Base-by-base conservation (phyloP, 1,140 invertebrate genomes). In the Bombus waltoni region DNA sequence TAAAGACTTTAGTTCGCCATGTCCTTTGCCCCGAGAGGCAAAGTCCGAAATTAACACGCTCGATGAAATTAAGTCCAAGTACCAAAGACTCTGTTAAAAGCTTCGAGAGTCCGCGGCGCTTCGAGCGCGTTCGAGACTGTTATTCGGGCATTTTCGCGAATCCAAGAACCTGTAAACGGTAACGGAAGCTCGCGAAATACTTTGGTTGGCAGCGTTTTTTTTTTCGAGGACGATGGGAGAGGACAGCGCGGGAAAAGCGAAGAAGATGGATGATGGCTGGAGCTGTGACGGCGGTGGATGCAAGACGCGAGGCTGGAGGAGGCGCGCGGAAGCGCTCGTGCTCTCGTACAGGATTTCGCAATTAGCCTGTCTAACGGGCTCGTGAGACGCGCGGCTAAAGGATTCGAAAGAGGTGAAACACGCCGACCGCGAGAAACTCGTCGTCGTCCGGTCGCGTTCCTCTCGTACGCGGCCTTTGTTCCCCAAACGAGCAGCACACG, bases 281-380 rank as follows among this genome's bases (percentile, higher is more conserved):
- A 35, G 35, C 25, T 18, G 66, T 25, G 66, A 9, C 32, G 5
- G 11, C 25, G 44, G 32, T 38, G 35, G 42, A 28, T 47, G 65
- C n/a, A 18, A 53, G 53, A 80, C 78, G 44, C 35, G 32, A 35
- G 40, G 38, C 25, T 28, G 40, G n/a, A 38, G 65, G 47, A 22
- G 73, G 25, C 13, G 35, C 22, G 44, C 15, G 66, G 44, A 57
- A 35, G 38, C 32, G 35, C 32, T 35, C 2, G 1, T 28, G 25
- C 47, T 47, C 77, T 28, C n/a, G 40, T 68, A 89, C 87, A 81
- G 66, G 78, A 42, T 40, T 89, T 88, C 66, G 87, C 88, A 89
- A 89, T 89, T 89, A 89, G 76, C 83, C 66, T 38, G 28, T 18
- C 73, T 66, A 68, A 75, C 10, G 38, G 38, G 2, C 25, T 28